These are phyloP conservation scores for Sphaeridia pumilis DNA, from an alignment of 2,888 invertebrate genomes.

Conservation along the genomic window DNA sequence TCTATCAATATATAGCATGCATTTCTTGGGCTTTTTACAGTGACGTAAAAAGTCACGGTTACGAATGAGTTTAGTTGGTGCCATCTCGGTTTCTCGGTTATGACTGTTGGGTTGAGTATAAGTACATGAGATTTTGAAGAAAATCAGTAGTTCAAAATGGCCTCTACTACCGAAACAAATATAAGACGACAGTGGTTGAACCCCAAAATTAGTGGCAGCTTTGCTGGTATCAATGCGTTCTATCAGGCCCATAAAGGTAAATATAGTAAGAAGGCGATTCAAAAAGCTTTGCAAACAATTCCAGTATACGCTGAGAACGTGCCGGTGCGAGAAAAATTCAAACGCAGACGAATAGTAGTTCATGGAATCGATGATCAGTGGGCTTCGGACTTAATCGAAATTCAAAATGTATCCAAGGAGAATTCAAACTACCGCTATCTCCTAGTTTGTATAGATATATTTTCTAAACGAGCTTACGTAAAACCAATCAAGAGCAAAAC, in stretches of 20 bases:
- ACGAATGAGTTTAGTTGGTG: too few relatives aligned
- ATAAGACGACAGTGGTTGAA: constrained; percentile 2
- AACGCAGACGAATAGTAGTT: constrained; percentile 11
- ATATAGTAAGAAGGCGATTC: neutral
- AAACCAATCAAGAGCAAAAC: constrained; percentile 21
- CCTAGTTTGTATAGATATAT: constrained; percentile 21
- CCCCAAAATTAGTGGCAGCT: constrained; percentile 8
- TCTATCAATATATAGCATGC: neutral
- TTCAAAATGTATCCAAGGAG: constrained; percentile 1
- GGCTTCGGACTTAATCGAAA: constrained; percentile 16
- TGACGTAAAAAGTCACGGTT: too few relatives aligned
- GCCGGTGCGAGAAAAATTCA: constrained; percentile 11
- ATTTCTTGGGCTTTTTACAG: too few relatives aligned
- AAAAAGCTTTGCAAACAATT: neutral
- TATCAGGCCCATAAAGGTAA: too few relatives aligned
- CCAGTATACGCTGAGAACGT: constrained; percentile 37
- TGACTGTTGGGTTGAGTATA: too few relatives aligned
- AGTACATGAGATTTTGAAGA: neutral
- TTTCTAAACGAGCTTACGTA: constrained; percentile 26
- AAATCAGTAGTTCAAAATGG: too few relatives aligned
- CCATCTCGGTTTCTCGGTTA: too few relatives aligned
- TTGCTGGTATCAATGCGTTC: constrained; percentile 3
- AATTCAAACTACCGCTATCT: constrained; percentile 19
- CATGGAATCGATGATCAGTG: constrained; percentile 18
- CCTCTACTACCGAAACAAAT: neutral